phyloP scores from a whole-genome alignment of 2,797 vertebrate genomes.

The Gymnothorax reevesii region DNA sequence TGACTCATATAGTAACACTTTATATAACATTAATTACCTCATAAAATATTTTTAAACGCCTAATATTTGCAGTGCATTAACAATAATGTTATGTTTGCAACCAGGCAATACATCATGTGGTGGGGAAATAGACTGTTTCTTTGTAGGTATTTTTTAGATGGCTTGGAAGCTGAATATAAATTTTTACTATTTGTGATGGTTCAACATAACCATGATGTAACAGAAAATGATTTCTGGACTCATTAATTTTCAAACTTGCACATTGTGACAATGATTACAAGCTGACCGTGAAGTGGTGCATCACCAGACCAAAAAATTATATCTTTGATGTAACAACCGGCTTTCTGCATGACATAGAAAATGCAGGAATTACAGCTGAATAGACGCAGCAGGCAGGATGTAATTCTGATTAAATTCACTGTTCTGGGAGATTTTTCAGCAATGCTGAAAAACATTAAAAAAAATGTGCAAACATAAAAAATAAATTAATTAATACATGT shows the following conservation, averaged over 20 bases:
- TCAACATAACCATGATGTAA: background rate
- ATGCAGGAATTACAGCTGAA: slow-evolving; percentile 11
- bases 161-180: background rate
- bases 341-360: background rate
- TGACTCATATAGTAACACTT: background rate
- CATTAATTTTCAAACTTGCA: background rate
- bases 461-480: background rate
- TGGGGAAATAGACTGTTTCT: background rate
- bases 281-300: background rate
- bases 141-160: background rate
- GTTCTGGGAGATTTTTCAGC: background rate
- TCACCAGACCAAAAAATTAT: background rate
- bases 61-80: background rate
- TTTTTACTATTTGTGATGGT: background rate
- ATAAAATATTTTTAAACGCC: background rate
- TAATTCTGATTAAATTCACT: background rate
- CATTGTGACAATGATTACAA: background rate
- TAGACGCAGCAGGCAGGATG: background rate
- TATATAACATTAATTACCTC: background rate
- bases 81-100: background rate
- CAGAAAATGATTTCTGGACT: background rate
- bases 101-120: background rate
- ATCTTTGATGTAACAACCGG: background rate
- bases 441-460: no score
- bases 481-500: background rate